phyloP scores from a whole-genome alignment of 2,888 invertebrate genomes.

The Hyalella azteca region DNA sequence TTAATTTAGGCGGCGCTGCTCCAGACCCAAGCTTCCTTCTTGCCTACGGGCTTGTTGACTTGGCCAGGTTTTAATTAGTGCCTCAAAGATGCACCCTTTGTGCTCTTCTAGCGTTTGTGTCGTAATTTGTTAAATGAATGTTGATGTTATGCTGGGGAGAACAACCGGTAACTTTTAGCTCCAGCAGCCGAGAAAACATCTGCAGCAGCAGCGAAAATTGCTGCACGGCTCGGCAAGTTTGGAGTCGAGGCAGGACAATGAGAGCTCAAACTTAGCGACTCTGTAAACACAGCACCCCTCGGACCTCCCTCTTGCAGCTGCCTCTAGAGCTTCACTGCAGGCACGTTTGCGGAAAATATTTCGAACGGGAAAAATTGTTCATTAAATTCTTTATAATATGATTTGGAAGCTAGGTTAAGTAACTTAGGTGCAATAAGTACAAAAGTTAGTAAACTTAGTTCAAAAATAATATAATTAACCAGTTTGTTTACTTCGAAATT shows the following conservation, averaged over 20 bases:
- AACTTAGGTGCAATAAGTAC: no score
- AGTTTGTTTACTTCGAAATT: no score
- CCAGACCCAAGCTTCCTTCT: background rate
- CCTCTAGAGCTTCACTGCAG: no score
- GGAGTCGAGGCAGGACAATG: background rate
- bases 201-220: constrained; percentile 7
- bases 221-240: constrained; percentile 6
- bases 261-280: no score
- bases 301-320: background rate
- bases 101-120: background rate
- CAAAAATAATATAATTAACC: no score
- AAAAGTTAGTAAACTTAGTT: no score
- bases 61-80: constrained; percentile 29
- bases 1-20: background rate
- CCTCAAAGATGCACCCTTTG: constrained; percentile 1
- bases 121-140: constrained; percentile 25
- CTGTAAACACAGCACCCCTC: background rate
- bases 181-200: background rate
- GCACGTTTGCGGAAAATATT: no score
- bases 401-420: no score
- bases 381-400: no score
- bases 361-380: no score
- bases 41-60: background rate
- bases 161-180: background rate
- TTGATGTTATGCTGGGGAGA: constrained; percentile 19